Base-by-base conservation (phyloP, 2,113 vertebrate genomes). In the Turdus rufiventris region DNA sequence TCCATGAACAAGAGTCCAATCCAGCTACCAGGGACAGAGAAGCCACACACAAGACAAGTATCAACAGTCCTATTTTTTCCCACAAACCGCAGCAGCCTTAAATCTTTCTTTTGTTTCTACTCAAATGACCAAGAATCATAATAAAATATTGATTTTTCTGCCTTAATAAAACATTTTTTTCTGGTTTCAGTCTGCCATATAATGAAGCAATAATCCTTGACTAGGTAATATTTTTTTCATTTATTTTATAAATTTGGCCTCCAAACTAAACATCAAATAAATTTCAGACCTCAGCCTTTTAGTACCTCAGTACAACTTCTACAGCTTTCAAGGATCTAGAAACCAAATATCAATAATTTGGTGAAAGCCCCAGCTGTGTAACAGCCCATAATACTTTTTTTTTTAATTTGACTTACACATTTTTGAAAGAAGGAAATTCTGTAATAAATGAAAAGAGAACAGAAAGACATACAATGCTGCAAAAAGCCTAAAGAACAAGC, bases 371-470 rank as follows among this genome's bases (percentile, higher is more conserved):
- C 19, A 38, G 20, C 38, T 48, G 8, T 11, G 10, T 43, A 58
- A 75, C 16, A 38, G 28, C 8, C 17, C 25, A 61, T 38, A 23
- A 40, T 14, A 28, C 13, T 34, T 38, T 5, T 12, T 53, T 56
- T 71, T 43, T 54, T 24, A 2, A 1, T 24, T 50, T 15, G 3
- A 61, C 4, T 43, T 50, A 12, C 0, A 1, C 13, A 47, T 48
- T 89, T 74, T 45, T 50, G 10, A 40, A 63, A 66, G 24, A 57
- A 57, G 17, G 23, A 50, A 34, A 20, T 66, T 78, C 18, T 47
- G 40, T 10, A 78, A 36, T 18, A 66, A 66, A 57, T 8, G 1
- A n/a, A 68, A 42, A 38, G 19, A 47, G 28, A 50, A 77, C 19
- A 63, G 50, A 34, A 8, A 58, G 31, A 68, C 5, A 48, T 14